Conservation (phyloP, 2,888 invertebrate species). For the Sipunculus nudus region DNA sequence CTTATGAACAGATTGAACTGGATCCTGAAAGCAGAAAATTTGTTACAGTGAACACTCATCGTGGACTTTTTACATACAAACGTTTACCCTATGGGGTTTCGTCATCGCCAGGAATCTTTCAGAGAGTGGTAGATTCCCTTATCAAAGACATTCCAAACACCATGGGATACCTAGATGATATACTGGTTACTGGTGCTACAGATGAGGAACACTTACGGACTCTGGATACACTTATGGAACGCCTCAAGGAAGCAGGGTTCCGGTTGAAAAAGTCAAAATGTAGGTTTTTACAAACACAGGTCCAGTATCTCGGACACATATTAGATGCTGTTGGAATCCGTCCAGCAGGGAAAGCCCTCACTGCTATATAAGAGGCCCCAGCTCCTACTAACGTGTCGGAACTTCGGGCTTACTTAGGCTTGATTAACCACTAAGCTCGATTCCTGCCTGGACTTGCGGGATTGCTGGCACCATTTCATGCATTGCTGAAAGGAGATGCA, state of each 20-base stretch:
- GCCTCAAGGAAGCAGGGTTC: not conserved
- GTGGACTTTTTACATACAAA: constrained; percentile 5
- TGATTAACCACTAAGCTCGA: not conserved
- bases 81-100: constrained; percentile 2
- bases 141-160: not conserved
- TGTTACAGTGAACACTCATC: constrained; percentile 13
- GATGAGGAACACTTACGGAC: not conserved
- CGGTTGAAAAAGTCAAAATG: not conserved
- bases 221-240: not conserved
- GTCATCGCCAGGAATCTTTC: constrained; percentile 6
- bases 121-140: not conserved
- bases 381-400: constrained; percentile 3
- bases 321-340: not conserved
- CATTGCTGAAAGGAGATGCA: no score
- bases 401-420: not conserved
- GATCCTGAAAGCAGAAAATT: not conserved
- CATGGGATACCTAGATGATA: constrained; percentile 1
- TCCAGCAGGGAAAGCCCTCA: no score
- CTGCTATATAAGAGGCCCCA: not conserved
- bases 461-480: not conserved
- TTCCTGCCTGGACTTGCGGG: not conserved
- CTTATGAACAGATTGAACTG: constrained; percentile 28
- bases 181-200: not conserved
- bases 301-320: not conserved
- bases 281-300: not conserved